A percentile compares a stretch with the other conserved stretches of the same genome.
These are phyloP conservation scores for Bolinopsis microptera DNA, from an alignment of 37 sponge, comb jelly and placozoan genomes.

Conservation along the genomic window DNA sequence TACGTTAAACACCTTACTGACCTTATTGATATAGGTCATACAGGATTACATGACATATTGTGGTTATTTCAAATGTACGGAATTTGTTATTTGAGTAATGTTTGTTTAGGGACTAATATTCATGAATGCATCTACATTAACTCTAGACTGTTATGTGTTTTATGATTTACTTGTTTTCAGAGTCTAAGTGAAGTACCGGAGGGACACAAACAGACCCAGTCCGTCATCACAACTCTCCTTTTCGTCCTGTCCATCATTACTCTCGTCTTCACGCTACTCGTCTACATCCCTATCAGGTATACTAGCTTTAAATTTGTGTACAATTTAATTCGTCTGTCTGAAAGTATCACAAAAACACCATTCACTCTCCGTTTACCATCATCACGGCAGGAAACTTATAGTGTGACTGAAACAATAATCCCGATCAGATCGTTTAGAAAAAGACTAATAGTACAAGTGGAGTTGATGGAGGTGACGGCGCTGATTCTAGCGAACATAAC, in stretches of 20 bases:
- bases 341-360: too few species aligned
- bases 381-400: too few species aligned
- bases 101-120: too few species aligned
- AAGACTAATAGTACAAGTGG: background rate
- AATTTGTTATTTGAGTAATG: too few species aligned
- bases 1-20: background rate
- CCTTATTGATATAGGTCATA: background rate
- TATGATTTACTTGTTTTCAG: too few species aligned
- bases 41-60: background rate
- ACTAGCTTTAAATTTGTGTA: background rate
- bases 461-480: background rate
- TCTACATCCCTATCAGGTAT: slow-evolving; percentile 24
- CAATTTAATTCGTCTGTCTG: background rate
- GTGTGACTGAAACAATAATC: too few species aligned
- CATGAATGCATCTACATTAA: too few species aligned
- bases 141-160: too few species aligned
- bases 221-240: background rate
- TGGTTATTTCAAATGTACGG: too few species aligned
- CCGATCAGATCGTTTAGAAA: background rate
- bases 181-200: slow-evolving; percentile 27
- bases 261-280: background rate
- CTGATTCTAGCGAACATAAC: background rate
- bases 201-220: background rate
- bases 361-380: too few species aligned
- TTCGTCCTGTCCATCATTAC: background rate